These are phyloP conservation scores for Hybognathus amarus DNA, from an alignment of 2,797 vertebrate genomes.

Conservation along the genomic window DNA sequence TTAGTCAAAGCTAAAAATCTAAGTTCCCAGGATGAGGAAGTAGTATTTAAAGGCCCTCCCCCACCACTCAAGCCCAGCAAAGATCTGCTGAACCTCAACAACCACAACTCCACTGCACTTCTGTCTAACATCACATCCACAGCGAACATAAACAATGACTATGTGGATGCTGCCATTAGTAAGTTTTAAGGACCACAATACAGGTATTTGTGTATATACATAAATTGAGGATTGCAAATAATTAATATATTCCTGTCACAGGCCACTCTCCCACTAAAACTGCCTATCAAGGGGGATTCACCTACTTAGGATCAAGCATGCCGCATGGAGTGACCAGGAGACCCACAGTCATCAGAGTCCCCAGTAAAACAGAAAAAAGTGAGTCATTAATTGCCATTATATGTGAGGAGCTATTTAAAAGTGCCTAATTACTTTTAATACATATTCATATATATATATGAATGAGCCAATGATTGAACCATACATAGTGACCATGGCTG, in stretches of 20 bases:
- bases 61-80: conserved; percentile 67
- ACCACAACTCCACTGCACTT: conserved; percentile 76
- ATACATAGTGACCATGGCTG: background rate
- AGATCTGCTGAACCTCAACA: conserved; percentile 86
- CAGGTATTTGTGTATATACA: background rate
- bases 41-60: conserved; percentile 46
- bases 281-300: conserved; percentile 63
- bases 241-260: conserved; percentile 61
- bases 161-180: conserved; percentile 75
- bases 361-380: conserved; percentile 80
- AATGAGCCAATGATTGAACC: too few relatives aligned
- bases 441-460: background rate
- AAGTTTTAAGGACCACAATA: conserved; percentile 61
- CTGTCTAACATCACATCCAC: conserved; percentile 30
- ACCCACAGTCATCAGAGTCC: conserved; percentile 93
- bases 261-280: conserved; percentile 72
- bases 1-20: conserved; percentile 73
- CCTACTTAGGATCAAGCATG: conserved; percentile 55
- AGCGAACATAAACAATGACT: conserved; percentile 60
- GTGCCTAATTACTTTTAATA: background rate
- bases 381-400: background rate
- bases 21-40: conserved; percentile 70
- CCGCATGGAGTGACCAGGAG: conserved; percentile 73
- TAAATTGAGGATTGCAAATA: background rate
- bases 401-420: background rate